These are phyloP conservation scores for Danio rerio DNA, from an alignment of 2,113 vertebrate species.

Conservation along the genomic window GRCz12tu NC_133178.1:30175501-30176000, in stretches of 20 bases:
- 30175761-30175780: conserved; percentile 13
- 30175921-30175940: background rate
- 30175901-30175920: background rate
- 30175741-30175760: conserved; percentile 10
- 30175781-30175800: conserved; percentile 21
- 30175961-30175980: background rate
- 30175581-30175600: background rate
- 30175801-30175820: background rate
- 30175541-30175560: conserved; percentile 40
- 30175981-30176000: background rate
- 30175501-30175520: conserved; percentile 27
- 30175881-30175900: background rate
- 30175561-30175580: background rate
- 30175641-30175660: background rate
- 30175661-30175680: background rate
- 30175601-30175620: conserved; percentile 16
- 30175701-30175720: background rate
- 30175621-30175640: conserved; percentile 17
- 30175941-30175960: background rate
- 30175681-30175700: background rate
- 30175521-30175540: conserved; percentile 2
- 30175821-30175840: background rate
- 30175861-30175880: background rate
- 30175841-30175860: background rate
- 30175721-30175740: background rate